Base-by-base conservation (phyloP, 2,113 vertebrate genomes). In the Dipodomys ordii region DNA sequence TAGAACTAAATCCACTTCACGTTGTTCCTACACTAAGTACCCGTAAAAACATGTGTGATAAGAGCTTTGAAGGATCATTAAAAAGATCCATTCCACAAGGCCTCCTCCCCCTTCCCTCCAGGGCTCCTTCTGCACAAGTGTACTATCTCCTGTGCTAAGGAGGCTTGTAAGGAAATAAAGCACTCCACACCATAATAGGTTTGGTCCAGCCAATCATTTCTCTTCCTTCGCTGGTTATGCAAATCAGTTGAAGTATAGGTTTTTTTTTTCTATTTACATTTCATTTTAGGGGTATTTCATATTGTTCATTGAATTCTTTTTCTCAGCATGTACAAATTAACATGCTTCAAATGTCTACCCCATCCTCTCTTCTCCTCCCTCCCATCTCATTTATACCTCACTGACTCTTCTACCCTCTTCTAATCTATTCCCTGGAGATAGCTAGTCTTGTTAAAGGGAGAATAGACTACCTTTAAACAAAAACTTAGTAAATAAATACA, bases 41-140 rank as follows among this genome's bases (percentile, higher is more conserved):
- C 25, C 32, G 28, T 35, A 53, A 80, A 92, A 95, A 85, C 62
- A 72, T 32, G 12, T 39, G 19, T 39, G 35, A 23, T 3, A 89
- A 96, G 94, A 89, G 92, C 88, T 96, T 71, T 96, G 91, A 93
- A 97, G 95, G 28, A 83, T 83, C 68, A 10, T 94, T 95, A 96
- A 16, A 93, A 93, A 95, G 90, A 73, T 84, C 78, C 73, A 22
- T 93, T 82, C 83, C 46, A 18, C 86, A 27, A 87, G 53, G 44
- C n/a, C 83, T 92, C n/a, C 27, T 68, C 73, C 80, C 7, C 18
- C n/a, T 85, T 62, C 93, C 35, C 86, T 90, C 87, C 80, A 93
- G 91, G 88, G 64, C 44, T 88, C 77, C 90, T 88, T 94, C 60
- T 32, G 72, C 32, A 94, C 53, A 57, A 30, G 86, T 96, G 79